phyloP scores from a whole-genome alignment of 2,888 invertebrate species.

The Melangyna quadrimaculata region DNA sequence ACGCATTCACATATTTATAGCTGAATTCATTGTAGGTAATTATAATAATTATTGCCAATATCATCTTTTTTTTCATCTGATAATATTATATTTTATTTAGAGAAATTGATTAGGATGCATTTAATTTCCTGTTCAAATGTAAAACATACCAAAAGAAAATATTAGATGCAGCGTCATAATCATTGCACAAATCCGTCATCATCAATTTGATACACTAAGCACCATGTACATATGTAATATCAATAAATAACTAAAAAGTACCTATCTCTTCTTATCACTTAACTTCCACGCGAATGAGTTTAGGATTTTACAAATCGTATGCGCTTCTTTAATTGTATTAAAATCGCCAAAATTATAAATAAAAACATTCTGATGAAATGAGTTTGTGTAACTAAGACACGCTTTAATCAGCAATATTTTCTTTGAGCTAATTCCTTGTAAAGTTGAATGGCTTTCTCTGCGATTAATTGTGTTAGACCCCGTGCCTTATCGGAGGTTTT shows the following conservation, averaged over 20 bases:
- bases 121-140: conserved; percentile 8
- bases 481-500: neutral
- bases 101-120: neutral
- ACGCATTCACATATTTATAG: neutral
- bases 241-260: conserved; percentile 4
- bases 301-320: conserved; percentile 11
- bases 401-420: conserved; percentile 16
- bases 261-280: conserved; percentile 46
- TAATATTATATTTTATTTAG: neutral
- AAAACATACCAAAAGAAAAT: neutral
- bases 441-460: conserved; percentile 15
- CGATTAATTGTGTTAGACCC: neutral
- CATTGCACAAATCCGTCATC: neutral
- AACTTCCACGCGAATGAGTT: conserved; percentile 33
- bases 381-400: conserved; percentile 7
- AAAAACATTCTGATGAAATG: conserved; percentile 20
- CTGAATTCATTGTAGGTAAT: neutral
- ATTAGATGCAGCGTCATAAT: neutral
- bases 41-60: neutral
- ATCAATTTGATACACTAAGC: neutral
- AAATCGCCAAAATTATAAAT: neutral
- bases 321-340: neutral
- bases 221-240: neutral
- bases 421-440: neutral
- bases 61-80: neutral